phyloP scores from a whole-genome alignment of 2,113 vertebrate species.

The Xiphophorus maculatus region DNA sequence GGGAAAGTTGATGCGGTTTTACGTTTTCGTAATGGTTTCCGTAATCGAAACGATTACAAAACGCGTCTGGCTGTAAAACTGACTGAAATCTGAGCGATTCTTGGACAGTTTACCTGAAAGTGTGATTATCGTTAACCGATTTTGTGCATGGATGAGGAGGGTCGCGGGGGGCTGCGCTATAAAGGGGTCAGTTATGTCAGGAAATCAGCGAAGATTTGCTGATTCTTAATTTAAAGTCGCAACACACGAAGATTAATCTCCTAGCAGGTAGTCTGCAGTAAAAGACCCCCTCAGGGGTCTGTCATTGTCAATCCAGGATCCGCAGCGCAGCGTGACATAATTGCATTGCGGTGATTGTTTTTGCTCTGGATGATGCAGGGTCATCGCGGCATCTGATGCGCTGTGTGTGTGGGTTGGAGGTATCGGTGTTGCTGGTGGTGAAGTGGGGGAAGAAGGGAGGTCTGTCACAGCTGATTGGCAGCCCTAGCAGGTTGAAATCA shows the following conservation, averaged over 20 bases:
- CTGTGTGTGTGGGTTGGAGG: not conserved
- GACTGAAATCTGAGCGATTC: not conserved
- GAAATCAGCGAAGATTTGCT: not conserved
- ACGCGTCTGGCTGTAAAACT: constrained; percentile 15
- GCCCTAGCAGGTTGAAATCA: constrained; percentile 58
- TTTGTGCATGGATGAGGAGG: not conserved
- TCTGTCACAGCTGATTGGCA: constrained; percentile 59
- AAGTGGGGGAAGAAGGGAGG: not conserved
- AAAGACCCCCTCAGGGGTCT: not conserved
- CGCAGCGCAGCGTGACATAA: constrained; percentile 25
- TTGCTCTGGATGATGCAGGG: constrained; percentile 31
- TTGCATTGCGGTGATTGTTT: constrained; percentile 23
- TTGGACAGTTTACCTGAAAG: not conserved
- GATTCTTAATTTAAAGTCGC: not conserved
- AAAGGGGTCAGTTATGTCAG: no score
- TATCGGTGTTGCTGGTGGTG: not conserved
- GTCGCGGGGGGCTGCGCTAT: no score
- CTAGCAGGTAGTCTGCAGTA: constrained; percentile 5
- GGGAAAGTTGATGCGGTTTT: constrained; percentile 18
- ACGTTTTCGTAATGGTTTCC: constrained; percentile 71
- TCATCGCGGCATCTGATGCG: constrained; percentile 11
- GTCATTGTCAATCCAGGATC: not conserved
- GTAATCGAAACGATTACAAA: constrained; percentile 67
- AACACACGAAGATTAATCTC: constrained; percentile 12
- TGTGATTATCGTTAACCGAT: not conserved